Evolutionary conservation across 2,797 vertebrate species (phyloP).

Genomic region (Sebastes ruberrimus): DNA sequence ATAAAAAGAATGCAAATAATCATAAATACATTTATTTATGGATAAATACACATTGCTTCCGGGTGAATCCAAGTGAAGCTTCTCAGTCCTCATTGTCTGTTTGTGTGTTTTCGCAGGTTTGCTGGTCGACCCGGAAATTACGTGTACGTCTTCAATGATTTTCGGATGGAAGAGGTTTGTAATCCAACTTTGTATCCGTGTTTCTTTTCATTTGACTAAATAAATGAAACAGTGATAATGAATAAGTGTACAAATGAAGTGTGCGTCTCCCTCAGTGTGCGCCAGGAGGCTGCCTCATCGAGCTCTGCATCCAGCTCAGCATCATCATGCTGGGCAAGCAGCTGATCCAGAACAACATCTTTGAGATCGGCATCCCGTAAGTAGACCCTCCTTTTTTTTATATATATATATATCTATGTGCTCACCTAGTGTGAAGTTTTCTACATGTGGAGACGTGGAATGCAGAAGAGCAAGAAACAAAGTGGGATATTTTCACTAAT

Average conservation of each 20-base stretch:
- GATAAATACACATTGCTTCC: neutral
- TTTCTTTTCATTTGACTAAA: neutral
- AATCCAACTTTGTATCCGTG: neutral
- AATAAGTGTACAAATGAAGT: neutral
- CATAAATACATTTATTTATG: too few species aligned
- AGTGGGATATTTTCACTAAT: neutral
- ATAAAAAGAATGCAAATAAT: too few species aligned
- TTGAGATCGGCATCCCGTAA: conserved; percentile 97
- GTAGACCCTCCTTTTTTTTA: too few species aligned
- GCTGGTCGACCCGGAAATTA: conserved; percentile 93
- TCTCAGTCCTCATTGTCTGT: neutral
- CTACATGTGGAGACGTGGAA: too few species aligned
- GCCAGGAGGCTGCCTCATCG: conserved; percentile 96
- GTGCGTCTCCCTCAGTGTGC: conserved; percentile 86
- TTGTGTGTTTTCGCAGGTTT: conserved; percentile 83
- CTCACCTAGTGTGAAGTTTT: too few species aligned
- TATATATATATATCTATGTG: too few species aligned
- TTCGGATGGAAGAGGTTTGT: conserved; percentile 95
- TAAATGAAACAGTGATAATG: neutral
- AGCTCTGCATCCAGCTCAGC: conserved; percentile 96
- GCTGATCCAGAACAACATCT: conserved; percentile 98
- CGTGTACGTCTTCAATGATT: conserved; percentile 92
- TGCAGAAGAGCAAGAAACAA: too few species aligned
- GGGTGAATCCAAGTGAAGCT: neutral
- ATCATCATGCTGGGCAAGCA: conserved; percentile 99